Evolutionary conservation across 2,888 invertebrate species (phyloP).

Genomic region (Xanthia icteritia): DNA sequence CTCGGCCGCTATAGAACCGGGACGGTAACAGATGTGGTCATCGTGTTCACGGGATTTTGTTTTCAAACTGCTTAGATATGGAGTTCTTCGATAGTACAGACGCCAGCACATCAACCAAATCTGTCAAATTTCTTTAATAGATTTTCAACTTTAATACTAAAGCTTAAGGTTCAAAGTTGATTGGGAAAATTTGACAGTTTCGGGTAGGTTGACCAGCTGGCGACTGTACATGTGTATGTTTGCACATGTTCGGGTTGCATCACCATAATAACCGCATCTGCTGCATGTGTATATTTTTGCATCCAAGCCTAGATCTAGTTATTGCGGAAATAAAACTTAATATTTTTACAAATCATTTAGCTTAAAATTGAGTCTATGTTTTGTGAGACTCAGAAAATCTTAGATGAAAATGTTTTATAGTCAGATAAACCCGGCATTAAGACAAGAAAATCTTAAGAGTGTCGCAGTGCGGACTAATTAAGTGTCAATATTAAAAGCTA

Average conservation of each 20-base stretch:
- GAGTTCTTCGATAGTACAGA: too few relatives aligned
- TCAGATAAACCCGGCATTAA: not conserved
- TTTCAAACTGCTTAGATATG: too few relatives aligned
- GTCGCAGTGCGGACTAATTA: constrained; percentile 55
- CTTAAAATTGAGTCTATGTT: not conserved
- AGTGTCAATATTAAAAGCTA: constrained; percentile 43
- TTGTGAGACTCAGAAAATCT: not conserved
- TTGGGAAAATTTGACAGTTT: too few relatives aligned
- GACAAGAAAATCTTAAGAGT: not conserved
- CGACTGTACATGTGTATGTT: too few relatives aligned
- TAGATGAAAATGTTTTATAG: not conserved
- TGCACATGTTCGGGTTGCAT: not conserved
- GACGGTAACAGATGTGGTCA: too few relatives aligned
- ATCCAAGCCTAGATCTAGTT: not conserved
- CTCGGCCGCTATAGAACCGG: too few relatives aligned
- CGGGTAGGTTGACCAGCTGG: too few relatives aligned
- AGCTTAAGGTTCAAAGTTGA: too few relatives aligned
- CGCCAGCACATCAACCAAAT: too few relatives aligned
- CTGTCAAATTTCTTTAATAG: too few relatives aligned
- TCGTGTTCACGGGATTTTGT: too few relatives aligned
- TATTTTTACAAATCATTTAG: not conserved
- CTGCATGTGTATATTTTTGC: not conserved
- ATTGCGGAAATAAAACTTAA: not conserved
- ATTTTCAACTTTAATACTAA: too few relatives aligned
- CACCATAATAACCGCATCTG: not conserved